phyloP scores from a whole-genome alignment of 2,797 vertebrate genomes.

The Aulostomus chinensis region DNA sequence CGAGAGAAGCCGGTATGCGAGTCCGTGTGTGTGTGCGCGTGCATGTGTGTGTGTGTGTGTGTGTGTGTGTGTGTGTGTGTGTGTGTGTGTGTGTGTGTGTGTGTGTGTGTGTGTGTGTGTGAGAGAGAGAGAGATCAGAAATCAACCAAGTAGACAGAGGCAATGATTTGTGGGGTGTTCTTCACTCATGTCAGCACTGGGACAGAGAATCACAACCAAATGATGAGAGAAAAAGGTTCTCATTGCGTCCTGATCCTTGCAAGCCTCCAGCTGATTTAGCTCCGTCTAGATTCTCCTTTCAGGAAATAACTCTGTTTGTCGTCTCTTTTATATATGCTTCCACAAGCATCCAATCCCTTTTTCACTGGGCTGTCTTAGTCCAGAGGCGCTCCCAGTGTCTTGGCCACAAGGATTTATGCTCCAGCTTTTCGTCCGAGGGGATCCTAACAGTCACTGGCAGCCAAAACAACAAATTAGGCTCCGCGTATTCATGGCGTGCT shows the following conservation, averaged over 20 bases:
- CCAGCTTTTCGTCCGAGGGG: slow-evolving; percentile 47
- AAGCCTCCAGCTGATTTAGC: slow-evolving; percentile 25
- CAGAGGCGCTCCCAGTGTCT: slow-evolving; percentile 52
- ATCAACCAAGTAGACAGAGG: slow-evolving; percentile 42
- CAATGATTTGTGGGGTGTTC: slow-evolving; percentile 46
- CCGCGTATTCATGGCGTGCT: slow-evolving; percentile 55
- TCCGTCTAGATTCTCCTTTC: slow-evolving; percentile 16
- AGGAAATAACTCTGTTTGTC: slow-evolving; percentile 37
- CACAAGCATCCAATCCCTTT: slow-evolving; percentile 50
- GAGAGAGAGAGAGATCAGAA: slow-evolving; percentile 29
- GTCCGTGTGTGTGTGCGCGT: too few relatives aligned
- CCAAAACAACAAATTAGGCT: slow-evolving; percentile 68
- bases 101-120: too few relatives aligned
- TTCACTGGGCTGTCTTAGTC: slow-evolving; percentile 41
- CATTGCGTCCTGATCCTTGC: slow-evolving; percentile 24
- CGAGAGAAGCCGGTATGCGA: too few relatives aligned
- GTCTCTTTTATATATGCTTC: slow-evolving; percentile 36
- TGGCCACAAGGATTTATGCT: slow-evolving; percentile 45
- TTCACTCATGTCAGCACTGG: slow-evolving; percentile 40
- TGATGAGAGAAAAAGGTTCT: slow-evolving; percentile 34
- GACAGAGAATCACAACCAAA: slow-evolving; percentile 38
- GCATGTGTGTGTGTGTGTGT: too few relatives aligned
- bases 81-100: too few relatives aligned
- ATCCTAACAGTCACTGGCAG: slow-evolving; percentile 53
- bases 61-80: too few relatives aligned